Base-by-base conservation (phyloP, 2,113 vertebrate species). In the Perca schrenkii region DNA sequence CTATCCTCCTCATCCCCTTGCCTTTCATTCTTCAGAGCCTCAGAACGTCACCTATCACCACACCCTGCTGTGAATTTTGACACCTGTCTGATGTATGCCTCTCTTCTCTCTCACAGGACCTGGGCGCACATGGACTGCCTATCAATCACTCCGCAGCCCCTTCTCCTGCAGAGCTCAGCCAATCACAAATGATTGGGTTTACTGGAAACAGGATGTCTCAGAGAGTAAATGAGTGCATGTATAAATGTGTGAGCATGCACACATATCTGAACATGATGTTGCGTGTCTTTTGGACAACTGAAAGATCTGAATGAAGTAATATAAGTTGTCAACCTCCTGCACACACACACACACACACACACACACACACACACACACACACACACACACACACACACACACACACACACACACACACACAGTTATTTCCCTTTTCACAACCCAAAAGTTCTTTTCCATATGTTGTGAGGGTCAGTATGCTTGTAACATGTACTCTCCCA, bases 31-130 rank as follows among this genome's bases (percentile, higher is more conserved):
- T 73, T 85, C 80, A 67, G 61, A 81, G 74, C 68, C 74, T 72
- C 65, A 49, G 50, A 82, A 82, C 68, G 36, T 52, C 86, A 88
- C 83, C 86, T 50, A 79, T 84, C 82, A 68, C 85, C 50, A 66
- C 92, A 88, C 74, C 76, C 79, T 40, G 25, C 80, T 91, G 91
- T 83, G 90, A 91, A 79, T 91, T 93, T 91, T 94, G 91, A 93
- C 90, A 90, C 89, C 81, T 84, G 86, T 91, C 84, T 90, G 90
- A 93, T 91, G 88, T 85, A 89, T 88, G 80, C 84, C 77, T 86
- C 73, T 83, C 47, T 78, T 80, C 85, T 82, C 81, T 80, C 74
- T 82, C 74, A 36, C 81, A 72, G 68, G 85, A 74, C 54, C 68
- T 16, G 53, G 52, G 61, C 10, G 62, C 62, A 74, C 82, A 76